A percentile compares a stretch with the other conserved stretches of the same genome.
These are phyloP conservation scores for Acleris literana DNA, from an alignment of 2,888 invertebrate genomes.

Conservation along the genomic window DNA sequence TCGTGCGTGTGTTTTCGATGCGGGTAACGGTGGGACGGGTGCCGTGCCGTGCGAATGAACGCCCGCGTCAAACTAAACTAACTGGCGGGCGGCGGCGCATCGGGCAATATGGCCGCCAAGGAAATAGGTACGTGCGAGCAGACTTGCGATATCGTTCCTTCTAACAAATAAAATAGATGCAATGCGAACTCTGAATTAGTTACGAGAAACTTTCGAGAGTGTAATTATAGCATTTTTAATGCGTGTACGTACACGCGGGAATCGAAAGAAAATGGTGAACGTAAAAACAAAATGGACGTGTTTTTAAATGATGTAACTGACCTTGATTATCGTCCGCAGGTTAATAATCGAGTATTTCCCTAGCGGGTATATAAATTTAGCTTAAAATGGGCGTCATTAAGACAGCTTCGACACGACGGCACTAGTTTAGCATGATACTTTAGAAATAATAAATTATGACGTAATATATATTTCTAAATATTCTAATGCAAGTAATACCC, in stretches of 20 bases:
- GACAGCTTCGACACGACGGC: neutral
- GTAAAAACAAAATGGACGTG: conserved; percentile 12
- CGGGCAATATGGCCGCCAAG: conserved; percentile 69
- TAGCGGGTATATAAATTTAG: conserved; percentile 6
- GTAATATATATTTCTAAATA: no score
- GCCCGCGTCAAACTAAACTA: conserved; percentile 81
- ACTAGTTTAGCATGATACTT: no score
- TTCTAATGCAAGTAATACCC: no score
- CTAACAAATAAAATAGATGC: conserved; percentile 72
- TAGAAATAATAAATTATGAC: no score
- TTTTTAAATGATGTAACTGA: conserved; percentile 21
- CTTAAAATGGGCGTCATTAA: conserved; percentile 19
- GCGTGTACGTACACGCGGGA: neutral
- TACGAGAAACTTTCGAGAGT: no score
- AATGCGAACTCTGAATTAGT: conserved; percentile 3
- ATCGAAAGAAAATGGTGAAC: conserved; percentile 13
- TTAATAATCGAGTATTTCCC: conserved; percentile 25
- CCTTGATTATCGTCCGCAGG: conserved; percentile 28
- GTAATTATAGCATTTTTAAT: no score
- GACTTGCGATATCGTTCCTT: conserved; percentile 68
- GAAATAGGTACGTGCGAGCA: conserved; percentile 70
- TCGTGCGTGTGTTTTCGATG: conserved; percentile 39
- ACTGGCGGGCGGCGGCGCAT: conserved; percentile 60
- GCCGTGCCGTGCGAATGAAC: conserved; percentile 61
- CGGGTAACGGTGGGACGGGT: conserved; percentile 49